Evolutionary conservation across 2,797 vertebrate species (phyloP).

Genomic region (Amphiprion clarkii): DNA sequence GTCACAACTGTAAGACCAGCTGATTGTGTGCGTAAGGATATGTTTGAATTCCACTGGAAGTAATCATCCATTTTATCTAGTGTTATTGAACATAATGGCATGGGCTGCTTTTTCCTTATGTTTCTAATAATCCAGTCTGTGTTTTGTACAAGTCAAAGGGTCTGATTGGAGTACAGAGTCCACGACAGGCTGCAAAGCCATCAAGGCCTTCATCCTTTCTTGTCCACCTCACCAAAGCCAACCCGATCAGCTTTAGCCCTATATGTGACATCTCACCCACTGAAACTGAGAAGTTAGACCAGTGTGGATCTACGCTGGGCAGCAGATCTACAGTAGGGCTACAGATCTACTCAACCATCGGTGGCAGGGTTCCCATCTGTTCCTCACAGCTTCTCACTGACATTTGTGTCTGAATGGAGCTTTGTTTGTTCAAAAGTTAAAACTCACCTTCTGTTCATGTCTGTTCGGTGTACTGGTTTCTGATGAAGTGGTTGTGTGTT

Average conservation of each 20-base stretch:
- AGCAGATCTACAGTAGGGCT: conserved; percentile 25
- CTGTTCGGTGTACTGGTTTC: background rate
- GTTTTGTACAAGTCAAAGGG: conserved; percentile 34
- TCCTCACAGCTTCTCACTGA: background rate
- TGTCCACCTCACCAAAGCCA: conserved; percentile 4
- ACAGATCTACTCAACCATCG: conserved; percentile 8
- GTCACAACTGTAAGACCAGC: background rate
- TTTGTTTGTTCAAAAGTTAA: background rate
- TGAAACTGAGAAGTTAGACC: conserved; percentile 11
- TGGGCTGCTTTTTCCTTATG: no score
- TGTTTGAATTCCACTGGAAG: background rate
- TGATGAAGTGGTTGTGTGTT: background rate
- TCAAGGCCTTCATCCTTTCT: background rate
- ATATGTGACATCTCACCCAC: conserved; percentile 47
- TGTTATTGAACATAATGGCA: no score
- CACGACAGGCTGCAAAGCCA: background rate
- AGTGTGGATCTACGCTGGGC: background rate
- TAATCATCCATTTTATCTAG: background rate
- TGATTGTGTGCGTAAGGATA: conserved; percentile 33
- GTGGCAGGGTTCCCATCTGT: background rate
- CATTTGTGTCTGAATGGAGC: background rate
- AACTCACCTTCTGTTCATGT: background rate
- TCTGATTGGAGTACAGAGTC: conserved; percentile 10
- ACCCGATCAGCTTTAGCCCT: conserved; percentile 38
- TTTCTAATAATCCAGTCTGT: conserved; percentile 14